These are phyloP conservation scores for Stenolophus ochropezus DNA, from an alignment of 2,888 invertebrate genomes.

Conservation along the genomic window DNA sequence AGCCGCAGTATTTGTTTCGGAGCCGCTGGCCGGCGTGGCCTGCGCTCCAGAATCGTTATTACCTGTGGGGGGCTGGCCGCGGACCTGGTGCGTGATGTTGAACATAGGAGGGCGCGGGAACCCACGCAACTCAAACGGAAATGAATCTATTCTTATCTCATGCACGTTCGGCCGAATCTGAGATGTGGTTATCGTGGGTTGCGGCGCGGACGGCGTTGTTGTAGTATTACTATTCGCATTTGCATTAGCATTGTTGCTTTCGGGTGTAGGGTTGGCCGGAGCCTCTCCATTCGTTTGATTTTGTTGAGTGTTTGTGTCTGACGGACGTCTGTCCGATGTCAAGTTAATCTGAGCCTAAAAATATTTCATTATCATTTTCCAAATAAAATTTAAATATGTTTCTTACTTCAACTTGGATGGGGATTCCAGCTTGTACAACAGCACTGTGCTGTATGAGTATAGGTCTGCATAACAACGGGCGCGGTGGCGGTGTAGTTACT, in stretches of 20 bases:
- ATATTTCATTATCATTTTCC: neutral
- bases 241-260: constrained; percentile 55
- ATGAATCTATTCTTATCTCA: constrained; percentile 69
- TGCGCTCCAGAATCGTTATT: constrained; percentile 55
- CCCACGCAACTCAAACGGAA: constrained; percentile 69
- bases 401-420: constrained; percentile 77
- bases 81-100: constrained; percentile 41
- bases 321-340: constrained; percentile 66
- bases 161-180: constrained; percentile 63
- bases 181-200: constrained; percentile 61
- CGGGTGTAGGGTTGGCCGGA: constrained; percentile 55
- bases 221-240: constrained; percentile 52
- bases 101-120: constrained; percentile 62
- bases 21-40: constrained; percentile 44
- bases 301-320: constrained; percentile 60
- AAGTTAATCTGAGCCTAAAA: constrained; percentile 68
- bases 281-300: constrained; percentile 35
- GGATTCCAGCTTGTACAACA: constrained; percentile 80
- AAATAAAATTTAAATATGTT: neutral
- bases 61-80: constrained; percentile 58
- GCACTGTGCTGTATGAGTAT: constrained; percentile 82
- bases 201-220: constrained; percentile 59
- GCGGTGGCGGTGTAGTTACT: constrained; percentile 80
- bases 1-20: constrained; percentile 21
- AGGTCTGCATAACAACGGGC: constrained; percentile 83